Percentiles rank a stretch among this genome's conserved stretches.
These are phyloP conservation scores for Trogon melanurus DNA, from an alignment of 2,113 vertebrate species.

Conservation along the genomic window DNA sequence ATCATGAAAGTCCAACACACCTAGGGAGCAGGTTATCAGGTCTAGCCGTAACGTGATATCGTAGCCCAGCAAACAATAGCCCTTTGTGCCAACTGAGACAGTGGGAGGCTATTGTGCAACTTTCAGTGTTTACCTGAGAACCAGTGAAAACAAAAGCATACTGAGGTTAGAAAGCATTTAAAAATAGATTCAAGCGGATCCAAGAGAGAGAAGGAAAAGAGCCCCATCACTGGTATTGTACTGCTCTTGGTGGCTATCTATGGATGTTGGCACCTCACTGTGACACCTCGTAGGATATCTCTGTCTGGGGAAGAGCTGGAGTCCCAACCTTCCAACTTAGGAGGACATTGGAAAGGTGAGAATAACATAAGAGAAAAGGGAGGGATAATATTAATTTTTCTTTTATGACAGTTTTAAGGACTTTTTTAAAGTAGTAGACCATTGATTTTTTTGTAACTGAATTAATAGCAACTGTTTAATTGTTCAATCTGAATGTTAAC, in stretches of 20 bases:
- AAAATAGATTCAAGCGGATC: neutral
- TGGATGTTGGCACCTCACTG: neutral
- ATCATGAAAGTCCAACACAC: neutral
- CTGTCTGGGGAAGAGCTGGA: neutral
- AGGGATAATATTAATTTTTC: neutral
- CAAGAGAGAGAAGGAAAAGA: neutral
- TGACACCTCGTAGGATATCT: neutral
- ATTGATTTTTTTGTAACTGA: neutral
- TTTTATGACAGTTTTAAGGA: neutral
- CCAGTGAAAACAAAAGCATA: neutral
- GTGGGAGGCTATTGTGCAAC: neutral
- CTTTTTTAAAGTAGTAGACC: neutral
- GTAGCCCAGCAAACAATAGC: neutral
- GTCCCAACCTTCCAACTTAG: fast-evolving
- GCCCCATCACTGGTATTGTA: fast-evolving
- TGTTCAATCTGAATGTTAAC: neutral
- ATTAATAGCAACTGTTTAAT: neutral
- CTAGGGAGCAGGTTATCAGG: neutral
- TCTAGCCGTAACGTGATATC: neutral
- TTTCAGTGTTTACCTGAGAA: neutral
- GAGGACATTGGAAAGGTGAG: neutral
- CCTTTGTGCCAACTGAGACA: neutral
- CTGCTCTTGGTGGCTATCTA: neutral
- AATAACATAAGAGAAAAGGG: neutral
- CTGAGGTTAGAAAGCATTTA: neutral